Evolutionary conservation across 2,797 vertebrate genomes (phyloP), one percentile per base, ranked within the genome.

Genomic region (Rhincodon typus): DNA sequence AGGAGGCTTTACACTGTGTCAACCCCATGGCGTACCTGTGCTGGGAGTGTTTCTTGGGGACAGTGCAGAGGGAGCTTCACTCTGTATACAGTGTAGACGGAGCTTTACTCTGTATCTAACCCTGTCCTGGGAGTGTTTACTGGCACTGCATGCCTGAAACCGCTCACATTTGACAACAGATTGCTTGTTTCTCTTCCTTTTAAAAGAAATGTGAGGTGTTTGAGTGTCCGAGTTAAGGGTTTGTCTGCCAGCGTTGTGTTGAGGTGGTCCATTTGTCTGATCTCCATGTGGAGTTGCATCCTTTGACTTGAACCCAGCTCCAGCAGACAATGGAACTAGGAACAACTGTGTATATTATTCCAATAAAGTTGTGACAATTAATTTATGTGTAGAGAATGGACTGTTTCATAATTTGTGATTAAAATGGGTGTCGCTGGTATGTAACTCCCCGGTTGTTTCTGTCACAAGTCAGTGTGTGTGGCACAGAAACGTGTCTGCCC

Each of bases 381-480:
- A 93, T 91, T 91, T 38, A 66, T 93, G 19, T 38, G n/a, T 38
- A 91, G n/a, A 67, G 34, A 93, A 90, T 53, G 42, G 13, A 42
- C 30, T 77, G 4, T 2, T 79, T 79, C 38, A 21, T 21, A 79
- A 57, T 27, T n/a, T n/a, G 27, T 93, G n/a, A 21, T 1, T n/a
- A 38, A 23, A 66, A 12, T 93, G n/a, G 21, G 3, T n/a, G 53
- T 88, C 4, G 86, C 50, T 10, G 17, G 27, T 67, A 0, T 23
- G 7, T 3, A 66, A n/a, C 46, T 23, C 1, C 34, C 34, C 53
- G 57, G 2, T 95, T 5, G 27, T 27, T 74, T 7, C 53, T 4
- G 17, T 96, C 96, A 96, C 96, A 96, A 77, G 96, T 95, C 53
- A 88, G 94, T 96, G 96, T 96, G 96, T 70, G 82, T 94, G 46